Evolutionary conservation across 2,888 invertebrate species (phyloP).

Genomic region (Apamea anceps): DNA sequence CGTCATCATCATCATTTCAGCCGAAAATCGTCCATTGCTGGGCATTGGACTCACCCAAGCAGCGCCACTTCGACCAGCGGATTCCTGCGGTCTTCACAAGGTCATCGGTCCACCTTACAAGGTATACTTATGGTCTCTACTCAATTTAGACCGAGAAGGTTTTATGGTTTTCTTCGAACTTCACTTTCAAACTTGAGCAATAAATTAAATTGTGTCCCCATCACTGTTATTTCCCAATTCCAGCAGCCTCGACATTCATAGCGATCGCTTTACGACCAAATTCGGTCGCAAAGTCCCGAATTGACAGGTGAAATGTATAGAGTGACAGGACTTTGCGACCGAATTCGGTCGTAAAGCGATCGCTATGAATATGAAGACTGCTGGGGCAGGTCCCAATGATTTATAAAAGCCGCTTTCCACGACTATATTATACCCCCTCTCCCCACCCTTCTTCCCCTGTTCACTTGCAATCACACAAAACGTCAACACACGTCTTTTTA

Average conservation of each 20-base stretch:
- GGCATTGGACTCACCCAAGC: not conserved
- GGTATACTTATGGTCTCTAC: not conserved
- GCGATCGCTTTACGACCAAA: no score
- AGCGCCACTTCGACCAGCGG: not conserved
- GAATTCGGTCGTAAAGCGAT: no score
- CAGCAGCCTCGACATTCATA: no score
- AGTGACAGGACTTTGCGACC: no score
- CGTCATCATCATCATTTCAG: not conserved
- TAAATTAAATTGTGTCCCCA: not conserved
- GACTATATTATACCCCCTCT: not conserved
- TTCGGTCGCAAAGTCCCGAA: no score
- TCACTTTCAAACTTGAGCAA: not conserved
- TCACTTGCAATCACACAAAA: constrained; percentile 57
- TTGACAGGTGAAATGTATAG: no score
- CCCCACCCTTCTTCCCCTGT: not conserved
- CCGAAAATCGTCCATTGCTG: not conserved
- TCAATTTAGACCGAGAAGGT: not conserved
- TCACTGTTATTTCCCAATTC: constrained; percentile 29
- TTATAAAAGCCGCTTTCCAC: constrained; percentile 2
- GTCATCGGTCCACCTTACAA: not conserved
- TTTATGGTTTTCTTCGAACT: not conserved
- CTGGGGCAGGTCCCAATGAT: constrained; percentile 5
- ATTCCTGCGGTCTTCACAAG: not conserved
- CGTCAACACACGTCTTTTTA: constrained; percentile 69
- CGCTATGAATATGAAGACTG: no score